Base-by-base conservation (phyloP, 2,113 vertebrate species). In the Entelurus aequoreus region DNA sequence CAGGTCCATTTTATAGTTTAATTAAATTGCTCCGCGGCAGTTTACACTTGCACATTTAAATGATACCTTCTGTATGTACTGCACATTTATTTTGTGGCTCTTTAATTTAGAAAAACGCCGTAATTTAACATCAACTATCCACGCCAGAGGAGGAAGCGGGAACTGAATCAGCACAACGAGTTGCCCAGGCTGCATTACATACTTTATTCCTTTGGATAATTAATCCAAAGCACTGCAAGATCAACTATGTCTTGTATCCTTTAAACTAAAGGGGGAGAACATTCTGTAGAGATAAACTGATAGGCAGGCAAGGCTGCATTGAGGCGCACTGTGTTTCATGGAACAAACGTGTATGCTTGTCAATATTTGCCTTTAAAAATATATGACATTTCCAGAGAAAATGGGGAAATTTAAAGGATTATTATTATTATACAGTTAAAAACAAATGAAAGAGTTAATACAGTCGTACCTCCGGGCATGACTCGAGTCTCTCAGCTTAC, bases 141-240 rank as follows among this genome's bases (percentile, higher is more conserved):
- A 60, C 0, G 16, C 75, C 70, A 61, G 16, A 47, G 40, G 71
- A 21, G 36, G 68, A 78, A 83, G 78, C 10, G n/a, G 28, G 28
- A 28, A 28, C 28, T 40, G 35, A 56, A n/a, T 85, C 78, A 83
- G 72, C 75, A 70, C 11, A 28, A 63, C 55, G 28, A 66, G 61
- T 35, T 52, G 59, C 21, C 15, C 66, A 61, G 52, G 48, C 51
- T 10, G 47, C 13, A 8, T 28, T 60, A 52, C 65, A 69, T 54
- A n/a, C 78, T 76, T 77, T 79, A 82, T 73, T 84, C 76, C 82
- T 74, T 87, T 77, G 78, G 58, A 72, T 81, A 76, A 83, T 86
- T 75, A 74, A 63, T 65, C 48, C 70, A 54, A 51, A 16, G 38
- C 46, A 7, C 49, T 75, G 70, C 65, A 61, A 68, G 62, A 57